A percentile compares a stretch with the other conserved stretches of the same genome.
Conservation (phyloP, 1,140 invertebrate species). For the Littorina saxatilis region DNA sequence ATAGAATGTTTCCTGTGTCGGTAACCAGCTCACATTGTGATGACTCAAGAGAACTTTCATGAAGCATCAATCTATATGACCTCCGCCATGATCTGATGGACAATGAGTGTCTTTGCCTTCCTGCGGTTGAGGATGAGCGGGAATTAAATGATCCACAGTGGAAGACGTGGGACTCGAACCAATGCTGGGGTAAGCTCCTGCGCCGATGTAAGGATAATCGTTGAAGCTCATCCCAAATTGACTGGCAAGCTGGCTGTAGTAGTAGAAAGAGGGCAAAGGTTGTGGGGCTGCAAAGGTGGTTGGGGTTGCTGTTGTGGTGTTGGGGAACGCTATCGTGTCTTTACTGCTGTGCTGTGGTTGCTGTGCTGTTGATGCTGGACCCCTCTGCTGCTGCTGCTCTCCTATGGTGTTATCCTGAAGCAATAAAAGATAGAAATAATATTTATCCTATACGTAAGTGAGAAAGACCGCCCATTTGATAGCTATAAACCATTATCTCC, state of each 20-base stretch:
- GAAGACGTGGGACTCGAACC: not conserved
- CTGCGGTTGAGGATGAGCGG: conserved; percentile 19
- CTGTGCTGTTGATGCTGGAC: too few relatives aligned
- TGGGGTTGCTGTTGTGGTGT: not conserved
- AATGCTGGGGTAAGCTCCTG: not conserved
- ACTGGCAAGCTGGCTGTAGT: conserved; percentile 50
- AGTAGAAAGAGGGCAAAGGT: conserved; percentile 48
- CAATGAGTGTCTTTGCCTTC: not conserved
- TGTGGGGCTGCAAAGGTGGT: not conserved
- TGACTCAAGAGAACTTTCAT: not conserved
- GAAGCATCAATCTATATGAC: not conserved
- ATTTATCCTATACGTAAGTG: too few relatives aligned
- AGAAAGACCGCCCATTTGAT: too few relatives aligned
- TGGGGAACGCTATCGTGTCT: too few relatives aligned
- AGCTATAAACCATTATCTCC: too few relatives aligned
- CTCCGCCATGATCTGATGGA: conserved; percentile 2
- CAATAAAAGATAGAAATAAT: too few relatives aligned
- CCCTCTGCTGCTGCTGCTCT: too few relatives aligned
- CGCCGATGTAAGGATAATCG: conserved; percentile 40
- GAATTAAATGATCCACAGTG: not conserved
- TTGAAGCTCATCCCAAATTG: conserved; percentile 50
- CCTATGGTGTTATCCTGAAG: too few relatives aligned
- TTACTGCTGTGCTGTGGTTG: too few relatives aligned
- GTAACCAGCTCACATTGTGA: not conserved
- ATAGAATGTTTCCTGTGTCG: too few relatives aligned